Base-by-base conservation (phyloP, 2,888 invertebrate genomes). In the Xanthorhoe spadicearia region DNA sequence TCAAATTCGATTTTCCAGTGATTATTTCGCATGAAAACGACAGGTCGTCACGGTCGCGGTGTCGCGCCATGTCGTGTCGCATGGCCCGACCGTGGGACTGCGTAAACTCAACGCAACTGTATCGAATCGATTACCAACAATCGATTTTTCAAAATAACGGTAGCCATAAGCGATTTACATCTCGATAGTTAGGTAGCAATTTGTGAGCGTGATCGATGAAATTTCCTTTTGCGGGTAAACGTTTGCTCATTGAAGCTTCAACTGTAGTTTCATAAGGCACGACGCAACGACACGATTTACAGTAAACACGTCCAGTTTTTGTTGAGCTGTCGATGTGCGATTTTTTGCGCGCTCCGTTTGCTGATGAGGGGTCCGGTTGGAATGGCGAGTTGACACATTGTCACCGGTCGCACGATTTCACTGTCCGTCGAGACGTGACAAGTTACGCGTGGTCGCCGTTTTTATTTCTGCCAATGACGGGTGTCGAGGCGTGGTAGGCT, bases 381-480 rank as follows among this genome's bases (percentile, higher is more conserved):
- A 60, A 61, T 70, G 72, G 74, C 59, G 77, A 80, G 77, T 75
- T 77, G 90, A 91, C 90, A 92, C 88, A 92, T 92, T 92, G 92
- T 92, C 91, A 86, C 86, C 88, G 84, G 85, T 83, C 85, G 88
- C 92, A 91, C 92, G 92, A 92, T 91, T 89, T 90, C 90, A 83
- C 90, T 89, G 91, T 87, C 90, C 91, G 87, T 78, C 87, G 83
- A 87, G 85, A 90, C 91, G 92, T 92, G 92, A 92, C 92, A 86
- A 87, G 92, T 88, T 91, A 92, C 92, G 92, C 92, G 92, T 90
- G 89, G 90, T 88, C 86, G 89, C 87, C 87, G 91, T 92, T 92
- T 93, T 92, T 92, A 92, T 92, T 92, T 93, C 92, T 93, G 92
- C 92, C 92, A 93, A 93, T 93, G 92, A 92, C 92, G 88, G 86